phyloP scores from a whole-genome alignment of 2,888 invertebrate genomes.

The Zaprionus lineosus region DNA sequence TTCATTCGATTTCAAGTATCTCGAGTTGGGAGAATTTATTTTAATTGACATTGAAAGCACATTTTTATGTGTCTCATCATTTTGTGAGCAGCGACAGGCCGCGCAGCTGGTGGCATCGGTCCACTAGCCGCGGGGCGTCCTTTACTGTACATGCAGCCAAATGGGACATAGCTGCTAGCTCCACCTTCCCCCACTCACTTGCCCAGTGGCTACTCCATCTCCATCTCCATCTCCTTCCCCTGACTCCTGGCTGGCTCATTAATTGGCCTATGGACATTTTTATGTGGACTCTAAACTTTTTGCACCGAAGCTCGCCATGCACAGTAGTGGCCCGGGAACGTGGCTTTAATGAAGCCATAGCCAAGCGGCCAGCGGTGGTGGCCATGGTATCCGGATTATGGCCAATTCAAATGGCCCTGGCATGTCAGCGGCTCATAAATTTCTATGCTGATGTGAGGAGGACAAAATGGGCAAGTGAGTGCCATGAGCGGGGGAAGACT shows the following conservation, averaged over 20 bases:
- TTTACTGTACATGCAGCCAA: slow-evolving; percentile 13
- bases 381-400: slow-evolving; percentile 53
- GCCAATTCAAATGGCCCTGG: slow-evolving; percentile 62
- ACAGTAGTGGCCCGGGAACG: slow-evolving; percentile 31
- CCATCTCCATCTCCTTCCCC: no score
- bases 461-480: no score
- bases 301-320: slow-evolving; percentile 5
- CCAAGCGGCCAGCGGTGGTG: no score
- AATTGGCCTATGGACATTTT: slow-evolving; percentile 71
- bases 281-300: slow-evolving; percentile 58
- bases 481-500: slow-evolving; percentile 34
- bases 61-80: slow-evolving; percentile 69
- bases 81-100: slow-evolving; percentile 47
- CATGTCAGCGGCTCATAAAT: slow-evolving; percentile 74
- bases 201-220: no score
- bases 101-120: slow-evolving; percentile 47
- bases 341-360: slow-evolving; percentile 70
- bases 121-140: slow-evolving; percentile 50
- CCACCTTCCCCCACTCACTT: no score
- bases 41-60: slow-evolving; percentile 77
- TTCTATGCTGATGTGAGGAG: slow-evolving; percentile 49
- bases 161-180: background rate
- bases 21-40: slow-evolving; percentile 40
- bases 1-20: slow-evolving; percentile 29
- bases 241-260: slow-evolving; percentile 47